Conservation (phyloP, 2,888 invertebrate genomes). For the Hypsopygia costalis region DNA sequence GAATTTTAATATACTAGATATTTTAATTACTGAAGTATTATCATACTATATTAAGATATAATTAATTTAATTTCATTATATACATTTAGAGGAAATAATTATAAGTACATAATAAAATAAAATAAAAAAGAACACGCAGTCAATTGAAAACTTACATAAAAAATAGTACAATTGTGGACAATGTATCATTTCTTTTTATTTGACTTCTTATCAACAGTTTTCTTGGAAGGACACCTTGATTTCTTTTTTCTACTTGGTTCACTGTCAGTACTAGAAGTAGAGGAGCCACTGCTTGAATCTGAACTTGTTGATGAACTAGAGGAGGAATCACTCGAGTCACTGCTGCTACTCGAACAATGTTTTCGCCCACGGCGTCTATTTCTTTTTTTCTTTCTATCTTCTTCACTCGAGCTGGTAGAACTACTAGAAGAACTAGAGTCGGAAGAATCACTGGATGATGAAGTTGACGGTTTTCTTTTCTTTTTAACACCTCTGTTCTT, state of each 20-base stretch:
- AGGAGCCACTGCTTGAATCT: conserved; percentile 41
- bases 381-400: conserved; percentile 48
- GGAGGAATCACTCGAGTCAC: conserved; percentile 48
- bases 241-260: conserved; percentile 42
- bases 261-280: conserved; percentile 57
- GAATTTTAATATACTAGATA: too few relatives aligned
- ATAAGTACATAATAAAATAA: too few relatives aligned
- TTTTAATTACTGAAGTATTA: too few relatives aligned
- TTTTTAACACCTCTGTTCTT: conserved; percentile 26
- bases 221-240: conserved; percentile 36
- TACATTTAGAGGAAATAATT: too few relatives aligned
- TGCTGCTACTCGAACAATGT: conserved; percentile 55
- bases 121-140: too few relatives aligned
- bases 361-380: conserved; percentile 38
- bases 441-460: conserved; percentile 54
- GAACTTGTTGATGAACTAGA: conserved; percentile 51
- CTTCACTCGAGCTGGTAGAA: conserved; percentile 13
- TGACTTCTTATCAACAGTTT: conserved; percentile 29
- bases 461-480: conserved; percentile 57
- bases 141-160: too few relatives aligned
- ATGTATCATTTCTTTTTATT: conserved; percentile 36
- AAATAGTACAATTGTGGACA: conserved; percentile 1
- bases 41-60: too few relatives aligned
- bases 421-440: conserved; percentile 57
- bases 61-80: too few relatives aligned